phyloP scores from a whole-genome alignment of 2,888 invertebrate species.

The Calephelis perditalis region DNA sequence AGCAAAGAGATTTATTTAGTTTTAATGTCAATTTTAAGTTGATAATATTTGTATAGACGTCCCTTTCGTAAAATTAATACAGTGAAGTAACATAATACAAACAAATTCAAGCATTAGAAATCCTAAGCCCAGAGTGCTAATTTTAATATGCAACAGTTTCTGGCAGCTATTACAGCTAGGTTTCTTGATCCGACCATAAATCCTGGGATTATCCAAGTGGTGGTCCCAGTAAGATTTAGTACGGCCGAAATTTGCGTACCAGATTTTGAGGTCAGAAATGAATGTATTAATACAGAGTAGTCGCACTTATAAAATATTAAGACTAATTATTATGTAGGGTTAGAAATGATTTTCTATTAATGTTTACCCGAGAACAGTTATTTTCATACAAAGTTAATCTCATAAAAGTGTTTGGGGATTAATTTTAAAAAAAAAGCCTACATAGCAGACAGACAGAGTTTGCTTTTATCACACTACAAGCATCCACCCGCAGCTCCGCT shows the following conservation, averaged over 20 bases:
- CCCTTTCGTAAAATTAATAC: neutral
- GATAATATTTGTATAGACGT: no score
- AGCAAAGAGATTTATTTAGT: no score
- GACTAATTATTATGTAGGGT: neutral
- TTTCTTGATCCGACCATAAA: neutral
- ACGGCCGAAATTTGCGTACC: slow-evolving; percentile 1
- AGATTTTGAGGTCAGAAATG: neutral
- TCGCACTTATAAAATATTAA: neutral
- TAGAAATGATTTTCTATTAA: neutral
- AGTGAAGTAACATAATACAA: no score
- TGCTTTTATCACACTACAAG: no score
- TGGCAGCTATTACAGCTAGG: neutral
- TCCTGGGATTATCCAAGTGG: neutral
- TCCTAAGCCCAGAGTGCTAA: neutral
- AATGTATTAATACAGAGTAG: neutral
- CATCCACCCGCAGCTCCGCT: no score
- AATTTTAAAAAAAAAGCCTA: no score
- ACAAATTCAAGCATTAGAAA: neutral
- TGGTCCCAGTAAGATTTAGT: neutral
- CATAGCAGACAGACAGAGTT: neutral
- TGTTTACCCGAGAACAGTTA: neutral
- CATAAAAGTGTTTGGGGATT: no score
- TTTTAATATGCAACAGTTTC: slow-evolving; percentile 7
- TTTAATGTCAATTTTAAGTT: neutral
- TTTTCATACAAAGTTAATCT: neutral